Conservation (phyloP, 2,888 invertebrate genomes). For the Pollenia labialis region DNA sequence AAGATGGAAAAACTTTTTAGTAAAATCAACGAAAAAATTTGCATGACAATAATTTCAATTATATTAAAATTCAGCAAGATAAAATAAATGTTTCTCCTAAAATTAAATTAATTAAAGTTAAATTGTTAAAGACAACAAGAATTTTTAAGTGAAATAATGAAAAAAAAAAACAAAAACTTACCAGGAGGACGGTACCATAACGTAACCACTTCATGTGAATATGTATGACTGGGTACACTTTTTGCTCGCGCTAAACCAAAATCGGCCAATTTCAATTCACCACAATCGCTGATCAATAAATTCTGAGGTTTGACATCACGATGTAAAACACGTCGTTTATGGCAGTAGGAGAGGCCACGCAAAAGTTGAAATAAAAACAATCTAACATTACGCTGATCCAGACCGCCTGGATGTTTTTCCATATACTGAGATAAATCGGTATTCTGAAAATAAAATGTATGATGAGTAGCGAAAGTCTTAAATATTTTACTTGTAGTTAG, state of each 20-base stretch:
- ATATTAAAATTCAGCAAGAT: neutral
- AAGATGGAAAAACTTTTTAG: constrained; percentile 36
- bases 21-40: constrained; percentile 43
- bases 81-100: neutral
- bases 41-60: constrained; percentile 62
- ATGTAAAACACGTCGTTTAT: constrained; percentile 97
- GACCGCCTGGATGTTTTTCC: constrained; percentile 97
- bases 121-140: neutral
- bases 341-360: constrained; percentile 98
- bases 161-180: constrained; percentile 77
- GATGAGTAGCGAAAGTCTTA: constrained; percentile 2
- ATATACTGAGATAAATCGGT: constrained; percentile 99
- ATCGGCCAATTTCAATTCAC: constrained; percentile 99
- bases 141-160: neutral
- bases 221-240: constrained; percentile 99
- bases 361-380: constrained; percentile 98
- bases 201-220: constrained; percentile 99
- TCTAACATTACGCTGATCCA: constrained; percentile 97
- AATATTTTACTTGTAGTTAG: no score
- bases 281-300: constrained; percentile 97
- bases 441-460: constrained; percentile 86
- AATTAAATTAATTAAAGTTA: constrained; percentile 12
- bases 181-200: constrained; percentile 99
- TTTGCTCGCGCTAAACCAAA: constrained; percentile 99
- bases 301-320: constrained; percentile 99